Evolutionary conservation across 2,888 invertebrate species (phyloP).

Genomic region (Mallateleia sp.): DNA sequence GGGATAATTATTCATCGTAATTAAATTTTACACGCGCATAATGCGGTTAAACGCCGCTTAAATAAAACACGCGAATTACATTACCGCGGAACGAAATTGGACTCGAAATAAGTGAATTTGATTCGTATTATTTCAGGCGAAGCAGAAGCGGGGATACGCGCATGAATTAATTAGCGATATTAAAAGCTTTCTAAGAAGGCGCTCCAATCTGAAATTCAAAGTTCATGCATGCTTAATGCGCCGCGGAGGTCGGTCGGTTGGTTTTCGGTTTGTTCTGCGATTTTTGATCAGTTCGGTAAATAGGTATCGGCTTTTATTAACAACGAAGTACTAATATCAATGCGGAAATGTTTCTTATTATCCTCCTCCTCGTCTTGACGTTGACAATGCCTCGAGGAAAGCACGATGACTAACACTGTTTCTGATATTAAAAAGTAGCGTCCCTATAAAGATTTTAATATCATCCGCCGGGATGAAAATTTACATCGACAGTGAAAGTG

Average conservation of each 20-base stretch:
- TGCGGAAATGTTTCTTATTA: constrained; percentile 56
- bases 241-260: background rate
- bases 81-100: background rate
- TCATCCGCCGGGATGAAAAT: constrained; percentile 83
- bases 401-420: constrained; percentile 86
- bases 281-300: constrained; percentile 62
- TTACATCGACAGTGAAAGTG: constrained; percentile 86
- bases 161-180: constrained; percentile 67
- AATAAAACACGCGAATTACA: constrained; percentile 45
- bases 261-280: constrained; percentile 51
- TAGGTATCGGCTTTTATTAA: constrained; percentile 62
- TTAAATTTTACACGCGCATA: constrained; percentile 25
- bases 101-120: constrained; percentile 29
- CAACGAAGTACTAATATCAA: constrained; percentile 53
- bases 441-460: constrained; percentile 84
- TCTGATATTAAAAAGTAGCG: constrained; percentile 86
- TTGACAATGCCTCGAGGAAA: constrained; percentile 66
- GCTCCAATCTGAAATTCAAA: constrained; percentile 53
- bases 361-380: constrained; percentile 45
- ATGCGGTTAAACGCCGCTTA: constrained; percentile 21
- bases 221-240: constrained; percentile 55
- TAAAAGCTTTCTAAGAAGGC: constrained; percentile 66
- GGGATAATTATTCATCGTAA: constrained; percentile 36
- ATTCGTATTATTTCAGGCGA: constrained; percentile 31
- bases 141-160: constrained; percentile 18